Evolutionary conservation across 2,888 invertebrate species (phyloP).

Genomic region (Watsonalla binaria): DNA sequence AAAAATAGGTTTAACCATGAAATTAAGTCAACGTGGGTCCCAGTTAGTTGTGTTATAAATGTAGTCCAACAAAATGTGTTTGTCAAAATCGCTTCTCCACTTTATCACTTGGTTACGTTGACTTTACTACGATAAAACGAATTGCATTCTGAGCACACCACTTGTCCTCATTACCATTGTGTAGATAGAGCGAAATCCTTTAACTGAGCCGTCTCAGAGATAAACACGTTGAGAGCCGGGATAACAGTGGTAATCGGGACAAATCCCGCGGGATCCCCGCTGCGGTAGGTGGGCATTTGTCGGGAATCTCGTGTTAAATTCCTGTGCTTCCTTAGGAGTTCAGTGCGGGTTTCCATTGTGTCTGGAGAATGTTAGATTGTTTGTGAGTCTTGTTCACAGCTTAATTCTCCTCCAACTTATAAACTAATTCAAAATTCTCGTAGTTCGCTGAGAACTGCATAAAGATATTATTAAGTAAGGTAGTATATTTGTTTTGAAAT

Average conservation of each 20-base stretch:
- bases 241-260: slow-evolving; percentile 34
- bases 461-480: too few species aligned
- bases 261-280: slow-evolving; percentile 53
- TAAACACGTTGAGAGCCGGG: slow-evolving; percentile 14
- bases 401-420: too few species aligned
- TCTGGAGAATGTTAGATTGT: neutral
- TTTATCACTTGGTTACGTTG: slow-evolving; percentile 11
- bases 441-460: too few species aligned
- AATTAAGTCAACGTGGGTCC: too few species aligned
- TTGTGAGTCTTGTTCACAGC: too few species aligned
- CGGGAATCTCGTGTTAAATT: slow-evolving; percentile 44
- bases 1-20: too few species aligned
- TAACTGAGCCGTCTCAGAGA: slow-evolving; percentile 23
- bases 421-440: too few species aligned
- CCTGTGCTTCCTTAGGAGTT: slow-evolving; percentile 49
- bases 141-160: neutral
- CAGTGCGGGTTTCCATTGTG: slow-evolving; percentile 29
- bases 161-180: slow-evolving; percentile 19
- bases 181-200: slow-evolving; percentile 32
- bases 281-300: slow-evolving; percentile 68
- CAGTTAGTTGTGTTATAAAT: too few species aligned
- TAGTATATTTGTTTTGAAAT: too few species aligned
- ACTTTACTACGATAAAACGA: neutral
- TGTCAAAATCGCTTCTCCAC: slow-evolving; percentile 3
- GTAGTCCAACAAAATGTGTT: too few species aligned